Percentiles rank a stretch among this genome's conserved stretches.
These are phyloP conservation scores for Centrocercus urophasianus DNA, from an alignment of 2,113 vertebrate genomes.

Conservation along the genomic window DNA sequence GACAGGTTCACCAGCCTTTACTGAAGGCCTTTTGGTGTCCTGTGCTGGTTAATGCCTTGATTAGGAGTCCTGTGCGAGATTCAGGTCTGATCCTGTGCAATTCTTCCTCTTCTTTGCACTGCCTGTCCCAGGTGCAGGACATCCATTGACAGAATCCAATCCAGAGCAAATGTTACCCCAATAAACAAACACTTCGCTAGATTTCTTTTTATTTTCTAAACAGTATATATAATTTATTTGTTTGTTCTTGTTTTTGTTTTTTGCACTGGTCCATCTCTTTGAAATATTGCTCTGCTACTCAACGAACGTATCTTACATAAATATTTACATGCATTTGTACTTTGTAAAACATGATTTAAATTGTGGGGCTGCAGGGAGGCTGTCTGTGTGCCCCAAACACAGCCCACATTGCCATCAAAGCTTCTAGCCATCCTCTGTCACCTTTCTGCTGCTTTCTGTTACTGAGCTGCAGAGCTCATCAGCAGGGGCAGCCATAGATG, in stretches of 20 bases:
- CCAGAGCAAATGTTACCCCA: constrained; percentile 28
- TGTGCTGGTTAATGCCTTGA: neutral
- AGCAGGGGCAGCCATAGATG: neutral
- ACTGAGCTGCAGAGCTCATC: neutral
- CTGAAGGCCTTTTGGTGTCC: neutral
- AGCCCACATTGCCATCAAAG: neutral
- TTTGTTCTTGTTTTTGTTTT: neutral
- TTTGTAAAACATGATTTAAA: constrained; percentile 48
- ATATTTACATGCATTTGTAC: constrained; percentile 59
- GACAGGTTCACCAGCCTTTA: neutral
- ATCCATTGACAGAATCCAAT: neutral
- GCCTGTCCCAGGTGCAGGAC: neutral
- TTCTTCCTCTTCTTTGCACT: neutral
- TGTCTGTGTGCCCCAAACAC: neutral
- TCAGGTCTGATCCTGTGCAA: neutral
- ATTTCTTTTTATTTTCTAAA: constrained; percentile 53
- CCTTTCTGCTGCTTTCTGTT: neutral
- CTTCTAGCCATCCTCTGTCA: neutral
- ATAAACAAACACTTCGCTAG: constrained; percentile 28
- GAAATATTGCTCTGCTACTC: constrained; percentile 65
- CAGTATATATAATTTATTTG: constrained; percentile 44
- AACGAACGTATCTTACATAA: constrained; percentile 65
- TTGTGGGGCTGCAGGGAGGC: neutral
- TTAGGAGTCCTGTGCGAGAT: neutral
- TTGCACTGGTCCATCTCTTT: constrained; percentile 51